Conservation (phyloP, 2,113 vertebrate species). For the Pipa parva region DNA sequence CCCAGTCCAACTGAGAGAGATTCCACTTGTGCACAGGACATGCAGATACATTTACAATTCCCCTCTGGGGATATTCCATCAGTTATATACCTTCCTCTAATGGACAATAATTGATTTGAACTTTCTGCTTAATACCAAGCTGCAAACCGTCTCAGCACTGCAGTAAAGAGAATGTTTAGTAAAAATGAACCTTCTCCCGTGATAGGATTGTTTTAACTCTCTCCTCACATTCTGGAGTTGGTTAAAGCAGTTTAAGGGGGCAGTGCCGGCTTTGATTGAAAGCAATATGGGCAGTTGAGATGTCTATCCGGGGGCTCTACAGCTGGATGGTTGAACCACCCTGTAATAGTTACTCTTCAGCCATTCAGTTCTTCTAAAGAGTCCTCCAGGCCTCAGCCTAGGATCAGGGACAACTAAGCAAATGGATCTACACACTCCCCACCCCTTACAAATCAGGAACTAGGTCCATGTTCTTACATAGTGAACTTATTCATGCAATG, state of each 20-base stretch:
- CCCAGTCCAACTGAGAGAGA: conserved; percentile 67
- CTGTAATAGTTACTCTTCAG: no score
- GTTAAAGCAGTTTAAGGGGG: conserved; percentile 41
- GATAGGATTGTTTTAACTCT: conserved; percentile 42
- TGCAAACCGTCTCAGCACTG: conserved; percentile 69
- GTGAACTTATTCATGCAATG: no score
- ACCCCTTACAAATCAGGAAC: no score
- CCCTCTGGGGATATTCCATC: conserved; percentile 77
- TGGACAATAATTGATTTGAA: conserved; percentile 82
- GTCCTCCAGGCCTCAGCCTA: no score
- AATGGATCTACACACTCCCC: no score
- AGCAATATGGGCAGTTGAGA: no score
- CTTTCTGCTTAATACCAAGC: conserved; percentile 72
- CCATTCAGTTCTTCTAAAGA: no score
- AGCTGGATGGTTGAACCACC: no score
- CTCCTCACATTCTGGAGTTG: conserved; percentile 35
- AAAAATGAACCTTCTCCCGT: conserved; percentile 54
- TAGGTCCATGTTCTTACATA: no score
- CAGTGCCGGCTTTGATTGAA: no score
- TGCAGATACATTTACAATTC: conserved; percentile 73
- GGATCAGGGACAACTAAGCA: no score
- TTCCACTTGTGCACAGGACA: conserved; percentile 70
- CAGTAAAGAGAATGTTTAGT: conserved; percentile 64
- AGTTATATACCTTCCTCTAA: conserved; percentile 80
- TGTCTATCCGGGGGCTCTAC: no score